Percentiles rank a stretch among this genome's conserved stretches.
Evolutionary conservation across 1,140 invertebrate genomes (phyloP).

Genomic region (Phortica variegata): DNA sequence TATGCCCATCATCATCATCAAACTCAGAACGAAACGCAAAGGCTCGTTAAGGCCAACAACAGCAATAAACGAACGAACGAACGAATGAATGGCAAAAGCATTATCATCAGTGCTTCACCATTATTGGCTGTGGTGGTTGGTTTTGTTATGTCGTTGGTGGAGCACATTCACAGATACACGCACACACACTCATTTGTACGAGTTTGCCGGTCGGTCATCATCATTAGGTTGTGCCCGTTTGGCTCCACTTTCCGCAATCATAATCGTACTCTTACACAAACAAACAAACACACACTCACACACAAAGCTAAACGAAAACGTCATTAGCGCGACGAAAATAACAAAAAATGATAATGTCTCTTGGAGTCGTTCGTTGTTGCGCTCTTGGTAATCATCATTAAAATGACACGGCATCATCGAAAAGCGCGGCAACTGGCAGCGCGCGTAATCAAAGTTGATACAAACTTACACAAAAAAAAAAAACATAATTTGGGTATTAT

Average conservation of each 20-base stretch:
- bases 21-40: constrained; percentile 7
- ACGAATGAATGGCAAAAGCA: constrained; percentile 42
- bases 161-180: constrained; percentile 16
- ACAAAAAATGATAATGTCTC: constrained; percentile 53
- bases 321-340: constrained; percentile 50
- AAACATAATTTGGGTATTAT: no score
- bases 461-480: neutral
- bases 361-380: constrained; percentile 23
- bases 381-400: constrained; percentile 51
- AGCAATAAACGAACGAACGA: no score
- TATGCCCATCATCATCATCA: constrained; percentile 18
- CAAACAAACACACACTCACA: constrained; percentile 21
- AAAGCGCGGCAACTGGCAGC: neutral
- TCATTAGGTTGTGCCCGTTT: constrained; percentile 42
- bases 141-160: constrained; percentile 24
- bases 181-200: constrained; percentile 7
- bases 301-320: constrained; percentile 37
- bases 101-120: constrained; percentile 45
- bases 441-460: constrained; percentile 29
- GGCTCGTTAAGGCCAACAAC: constrained; percentile 45
- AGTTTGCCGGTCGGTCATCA: constrained; percentile 46
- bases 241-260: constrained; percentile 12
- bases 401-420: constrained; percentile 13
- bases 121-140: neutral
- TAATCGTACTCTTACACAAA: constrained; percentile 4